Conservation (phyloP, 2,888 invertebrate species). For the Agapetus fuscipes region DNA sequence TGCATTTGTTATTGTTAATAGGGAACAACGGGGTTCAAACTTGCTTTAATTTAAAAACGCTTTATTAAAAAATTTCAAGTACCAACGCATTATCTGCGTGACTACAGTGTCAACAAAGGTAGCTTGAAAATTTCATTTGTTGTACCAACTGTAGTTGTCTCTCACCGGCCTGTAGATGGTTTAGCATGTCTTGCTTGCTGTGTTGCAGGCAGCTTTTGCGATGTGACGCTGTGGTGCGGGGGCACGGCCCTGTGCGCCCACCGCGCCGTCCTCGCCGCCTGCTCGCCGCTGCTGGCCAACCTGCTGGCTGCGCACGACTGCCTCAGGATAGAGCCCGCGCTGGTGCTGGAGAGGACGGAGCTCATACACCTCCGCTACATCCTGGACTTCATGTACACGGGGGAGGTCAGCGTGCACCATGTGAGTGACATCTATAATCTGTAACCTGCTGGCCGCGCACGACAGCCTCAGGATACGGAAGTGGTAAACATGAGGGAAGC, state of each 20-base stretch:
- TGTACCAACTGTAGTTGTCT: conserved; percentile 30
- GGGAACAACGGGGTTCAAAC: too few species aligned
- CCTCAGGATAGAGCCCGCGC: conserved; percentile 26
- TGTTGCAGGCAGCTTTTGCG: conserved; percentile 75
- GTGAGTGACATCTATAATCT: too few species aligned
- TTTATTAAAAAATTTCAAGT: too few species aligned
- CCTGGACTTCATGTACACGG: conserved; percentile 92
- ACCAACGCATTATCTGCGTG: too few species aligned
- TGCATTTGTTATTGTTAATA: too few species aligned
- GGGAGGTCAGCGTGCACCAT: conserved; percentile 90
- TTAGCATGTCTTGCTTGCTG: conserved; percentile 31
- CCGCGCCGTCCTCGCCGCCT: conserved; percentile 83
- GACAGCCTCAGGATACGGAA: too few species aligned
- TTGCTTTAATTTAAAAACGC: too few species aligned
- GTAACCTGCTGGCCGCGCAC: conserved; percentile 5
- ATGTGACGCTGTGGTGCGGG: conserved; percentile 77
- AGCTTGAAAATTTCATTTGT: not conserved
- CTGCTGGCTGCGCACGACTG: conserved; percentile 80
- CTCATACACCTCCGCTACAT: conserved; percentile 62
- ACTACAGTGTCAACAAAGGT: not conserved
- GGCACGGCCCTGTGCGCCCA: conserved; percentile 69
- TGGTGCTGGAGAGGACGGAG: conserved; percentile 66
- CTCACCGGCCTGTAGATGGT: conserved; percentile 83
- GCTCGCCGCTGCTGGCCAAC: conserved; percentile 85
- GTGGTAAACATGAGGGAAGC: too few species aligned